Evolutionary conservation across 2,113 vertebrate genomes (phyloP), one percentile per base, ranked within the genome.

Genomic region (Amphilophus citrinellus): DNA sequence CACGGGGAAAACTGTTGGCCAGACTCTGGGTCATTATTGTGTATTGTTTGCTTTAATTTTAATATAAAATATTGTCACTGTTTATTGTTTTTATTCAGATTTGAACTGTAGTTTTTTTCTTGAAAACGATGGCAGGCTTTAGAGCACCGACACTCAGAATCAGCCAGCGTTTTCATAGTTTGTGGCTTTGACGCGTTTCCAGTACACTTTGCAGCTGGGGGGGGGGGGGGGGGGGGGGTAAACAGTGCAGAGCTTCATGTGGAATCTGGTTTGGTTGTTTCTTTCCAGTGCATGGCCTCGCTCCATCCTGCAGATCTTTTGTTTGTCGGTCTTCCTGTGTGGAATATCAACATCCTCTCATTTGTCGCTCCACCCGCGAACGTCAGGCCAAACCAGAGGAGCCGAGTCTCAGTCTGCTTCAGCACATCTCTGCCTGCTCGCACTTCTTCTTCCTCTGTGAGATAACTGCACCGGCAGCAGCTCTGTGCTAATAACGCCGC

Each of bases 301-400:
- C 77, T 82, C 60, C 56, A 3, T 77, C 66, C 59, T 42, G 32
- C 76, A 66, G 80, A 77, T 50, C 83, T 78, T 86, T 89, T 87
- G 82, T 91, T 92, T 88, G 84, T 80, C 39, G 30, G 20, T 30
- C 87, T 92, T 94, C 92, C 94, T 94, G 92, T 92, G 79, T 42
- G 61, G 85, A 85, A 88, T 87, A 87, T 89, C 91, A 89, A 93
- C 91, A 92, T 95, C 94, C 93, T 93, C 3, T 79, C 30, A 63
- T 87, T 86, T 83, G 30, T 65, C 1, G 84, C 71, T 73, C 87
- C 82, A 61, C 87, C 84, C 83, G 22, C 44, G 47, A 61, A 68
- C 44, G 5, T 78, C 76, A 27, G 56, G 71, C 78, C 50, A 7
- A 84, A 59, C 57, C 56, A 60, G 62, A 58, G 56, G 15, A 61